phyloP scores from a whole-genome alignment of 2,113 vertebrate genomes.

The Centropus unirufus region DNA sequence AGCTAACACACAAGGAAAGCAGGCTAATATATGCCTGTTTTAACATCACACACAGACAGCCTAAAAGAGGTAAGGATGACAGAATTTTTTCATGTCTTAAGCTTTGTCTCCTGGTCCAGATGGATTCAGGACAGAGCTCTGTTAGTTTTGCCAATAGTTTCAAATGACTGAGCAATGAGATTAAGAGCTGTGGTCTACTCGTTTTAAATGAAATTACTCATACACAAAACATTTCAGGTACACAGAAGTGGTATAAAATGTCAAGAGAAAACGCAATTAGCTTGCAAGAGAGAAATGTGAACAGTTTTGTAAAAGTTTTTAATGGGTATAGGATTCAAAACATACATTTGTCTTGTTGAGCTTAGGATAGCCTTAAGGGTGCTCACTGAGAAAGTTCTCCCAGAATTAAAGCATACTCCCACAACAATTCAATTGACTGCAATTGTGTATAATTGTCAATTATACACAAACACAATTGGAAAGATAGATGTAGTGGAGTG shows the following conservation, averaged over 20 bases:
- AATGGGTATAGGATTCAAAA: background rate
- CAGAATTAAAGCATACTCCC: background rate
- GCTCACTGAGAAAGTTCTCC: background rate
- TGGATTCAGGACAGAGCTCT: background rate
- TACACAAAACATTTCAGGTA: background rate
- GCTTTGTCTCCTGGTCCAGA: background rate
- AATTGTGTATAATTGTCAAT: too few species aligned
- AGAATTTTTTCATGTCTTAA: background rate
- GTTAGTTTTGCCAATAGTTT: background rate
- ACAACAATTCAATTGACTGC: background rate
- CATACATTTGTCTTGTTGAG: background rate
- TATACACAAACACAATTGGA: background rate
- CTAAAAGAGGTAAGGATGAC: background rate
- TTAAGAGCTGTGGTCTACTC: background rate
- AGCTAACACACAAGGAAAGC: background rate
- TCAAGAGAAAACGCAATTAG: background rate
- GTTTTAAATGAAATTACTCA: background rate
- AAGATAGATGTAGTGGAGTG: background rate
- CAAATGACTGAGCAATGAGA: background rate
- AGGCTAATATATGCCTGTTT: background rate
- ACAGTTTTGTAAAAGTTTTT: background rate
- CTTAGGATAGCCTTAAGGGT: background rate
- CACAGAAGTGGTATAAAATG: background rate
- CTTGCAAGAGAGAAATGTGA: background rate
- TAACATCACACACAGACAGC: background rate